phyloP scores from a whole-genome alignment of 2,113 vertebrate species.

The Leucopsar rothschildi region DNA sequence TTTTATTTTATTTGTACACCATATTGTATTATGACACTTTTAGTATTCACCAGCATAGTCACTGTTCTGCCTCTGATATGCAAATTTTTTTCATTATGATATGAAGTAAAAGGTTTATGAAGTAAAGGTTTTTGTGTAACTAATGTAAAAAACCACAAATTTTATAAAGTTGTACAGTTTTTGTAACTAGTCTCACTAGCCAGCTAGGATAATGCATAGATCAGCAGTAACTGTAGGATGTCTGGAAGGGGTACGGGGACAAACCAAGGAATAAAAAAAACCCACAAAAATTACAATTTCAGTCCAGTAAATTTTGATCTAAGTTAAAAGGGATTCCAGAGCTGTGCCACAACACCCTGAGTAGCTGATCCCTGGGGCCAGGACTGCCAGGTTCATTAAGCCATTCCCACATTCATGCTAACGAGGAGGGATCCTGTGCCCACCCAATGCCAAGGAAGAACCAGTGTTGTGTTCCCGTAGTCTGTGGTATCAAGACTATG shows the following conservation, averaged over 20 bases:
- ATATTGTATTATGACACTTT: constrained; percentile 82
- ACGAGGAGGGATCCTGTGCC: not conserved
- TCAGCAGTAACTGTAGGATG: constrained; percentile 62
- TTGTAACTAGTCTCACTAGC: constrained; percentile 72
- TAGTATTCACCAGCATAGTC: constrained; percentile 98
- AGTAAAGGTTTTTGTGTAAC: constrained; percentile 97
- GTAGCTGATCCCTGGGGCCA: not conserved
- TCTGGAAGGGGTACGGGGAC: constrained; percentile 57
- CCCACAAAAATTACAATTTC: not conserved
- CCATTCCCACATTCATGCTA: constrained; percentile 33
- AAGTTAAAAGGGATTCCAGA: constrained; percentile 62
- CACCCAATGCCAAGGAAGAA: constrained; percentile 3
- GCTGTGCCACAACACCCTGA: constrained; percentile 46
- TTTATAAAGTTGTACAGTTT: constrained; percentile 99
- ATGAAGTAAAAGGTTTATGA: constrained; percentile 96
- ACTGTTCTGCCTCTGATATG: constrained; percentile 83
- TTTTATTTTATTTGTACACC: constrained; percentile 66
- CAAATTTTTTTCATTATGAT: constrained; percentile 77
- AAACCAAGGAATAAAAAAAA: not conserved
- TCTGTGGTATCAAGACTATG: constrained; percentile 66
- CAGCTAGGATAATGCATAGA: constrained; percentile 66
- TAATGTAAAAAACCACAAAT: constrained; percentile 97
- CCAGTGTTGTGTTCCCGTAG: constrained; percentile 51
- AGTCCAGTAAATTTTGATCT: constrained; percentile 46
- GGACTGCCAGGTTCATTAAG: not conserved